These are phyloP conservation scores for Lucilia sericata DNA, from an alignment of 1,140 invertebrate genomes.

Conservation along the genomic window DNA sequence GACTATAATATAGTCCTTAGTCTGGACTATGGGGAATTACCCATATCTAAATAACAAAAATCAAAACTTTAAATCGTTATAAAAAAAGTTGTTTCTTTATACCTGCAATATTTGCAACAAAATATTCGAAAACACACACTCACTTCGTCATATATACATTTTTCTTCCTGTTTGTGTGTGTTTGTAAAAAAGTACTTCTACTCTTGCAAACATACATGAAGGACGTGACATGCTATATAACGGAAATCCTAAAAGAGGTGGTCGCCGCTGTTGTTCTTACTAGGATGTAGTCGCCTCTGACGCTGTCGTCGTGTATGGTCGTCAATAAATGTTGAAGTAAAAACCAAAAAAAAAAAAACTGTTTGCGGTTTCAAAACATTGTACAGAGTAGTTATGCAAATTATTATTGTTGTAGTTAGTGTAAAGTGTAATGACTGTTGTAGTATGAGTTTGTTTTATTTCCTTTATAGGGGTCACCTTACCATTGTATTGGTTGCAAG, in stretches of 20 bases:
- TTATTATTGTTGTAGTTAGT: not conserved
- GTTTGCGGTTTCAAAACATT: not conserved
- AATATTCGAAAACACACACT: not conserved
- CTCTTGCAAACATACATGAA: not conserved
- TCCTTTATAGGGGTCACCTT: not conserved
- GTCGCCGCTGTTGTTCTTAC: conserved; percentile 8
- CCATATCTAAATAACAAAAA: too few relatives aligned
- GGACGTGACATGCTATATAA: conserved; percentile 29
- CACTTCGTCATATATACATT: not conserved
- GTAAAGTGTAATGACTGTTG: not conserved
- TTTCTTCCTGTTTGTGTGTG: not conserved
- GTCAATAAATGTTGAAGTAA: not conserved
- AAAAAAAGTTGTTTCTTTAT: not conserved
- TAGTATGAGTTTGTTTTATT: not conserved
- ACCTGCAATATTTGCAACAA: conserved; percentile 20
- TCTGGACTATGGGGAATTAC: too few relatives aligned
- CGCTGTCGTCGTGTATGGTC: not conserved
- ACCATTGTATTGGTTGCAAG: not conserved
- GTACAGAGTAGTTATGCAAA: conserved; percentile 24
- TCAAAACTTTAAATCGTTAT: too few relatives aligned
- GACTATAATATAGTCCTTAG: too few relatives aligned
- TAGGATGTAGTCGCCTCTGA: not conserved
- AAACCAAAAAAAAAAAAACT: not conserved
- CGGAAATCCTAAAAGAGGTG: conserved; percentile 39
- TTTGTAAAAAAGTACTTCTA: not conserved